Percentiles rank a stretch among this genome's conserved stretches.
Conservation (phyloP, 2,888 invertebrate species). For the Epirrita christyi region DNA sequence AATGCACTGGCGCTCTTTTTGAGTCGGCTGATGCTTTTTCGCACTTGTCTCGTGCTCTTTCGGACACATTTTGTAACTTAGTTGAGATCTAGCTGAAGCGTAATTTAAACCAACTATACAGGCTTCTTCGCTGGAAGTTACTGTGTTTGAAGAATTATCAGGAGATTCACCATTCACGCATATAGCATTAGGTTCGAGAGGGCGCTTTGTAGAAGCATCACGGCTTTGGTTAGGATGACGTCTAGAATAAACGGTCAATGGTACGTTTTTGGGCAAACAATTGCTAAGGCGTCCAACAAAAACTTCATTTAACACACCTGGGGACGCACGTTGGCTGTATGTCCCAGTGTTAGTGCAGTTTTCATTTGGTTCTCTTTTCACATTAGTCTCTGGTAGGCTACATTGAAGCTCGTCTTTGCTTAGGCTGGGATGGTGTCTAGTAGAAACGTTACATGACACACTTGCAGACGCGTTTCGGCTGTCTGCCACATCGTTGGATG, state of each 20-base stretch:
- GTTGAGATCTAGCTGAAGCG: background rate
- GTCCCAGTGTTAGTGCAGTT: background rate
- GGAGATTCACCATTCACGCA: background rate
- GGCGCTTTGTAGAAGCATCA: background rate
- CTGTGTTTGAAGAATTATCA: background rate
- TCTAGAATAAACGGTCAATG: slow-evolving; percentile 3
- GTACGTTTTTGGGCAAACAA: background rate
- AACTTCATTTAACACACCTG: background rate
- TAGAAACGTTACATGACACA: background rate
- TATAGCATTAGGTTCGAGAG: background rate
- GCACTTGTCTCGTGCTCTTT: background rate
- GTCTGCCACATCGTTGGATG: background rate
- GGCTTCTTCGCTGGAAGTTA: background rate
- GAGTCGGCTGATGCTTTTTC: background rate
- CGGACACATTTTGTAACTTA: background rate
- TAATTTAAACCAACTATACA: background rate
- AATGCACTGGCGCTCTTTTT: background rate
- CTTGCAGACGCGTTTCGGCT: background rate
- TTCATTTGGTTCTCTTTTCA: slow-evolving; percentile 9
- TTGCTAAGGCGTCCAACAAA: background rate
- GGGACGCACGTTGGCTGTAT: background rate
- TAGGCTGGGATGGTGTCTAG: background rate
- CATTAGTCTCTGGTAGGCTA: slow-evolving; percentile 1
- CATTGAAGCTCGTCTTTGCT: background rate
- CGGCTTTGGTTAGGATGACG: slow-evolving; percentile 1